A percentile compares a stretch with the other conserved stretches of the same genome.
Evolutionary conservation across 2,888 invertebrate genomes (phyloP).

Genomic region (Embidobia sp.): DNA sequence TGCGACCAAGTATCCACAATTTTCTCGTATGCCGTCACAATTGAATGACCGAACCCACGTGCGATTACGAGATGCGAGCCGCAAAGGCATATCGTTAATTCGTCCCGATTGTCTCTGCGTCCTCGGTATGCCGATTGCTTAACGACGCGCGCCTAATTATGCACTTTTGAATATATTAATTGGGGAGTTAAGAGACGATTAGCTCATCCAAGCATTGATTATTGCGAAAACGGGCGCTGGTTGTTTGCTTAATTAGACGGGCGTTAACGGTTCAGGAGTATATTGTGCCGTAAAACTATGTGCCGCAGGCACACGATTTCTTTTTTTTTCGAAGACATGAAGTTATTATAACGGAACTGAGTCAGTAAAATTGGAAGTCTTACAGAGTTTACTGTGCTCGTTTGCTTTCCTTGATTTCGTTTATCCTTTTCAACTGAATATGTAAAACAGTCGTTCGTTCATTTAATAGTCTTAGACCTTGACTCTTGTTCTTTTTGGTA

Average conservation of each 20-base stretch:
- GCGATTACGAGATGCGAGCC: slow-evolving; percentile 32
- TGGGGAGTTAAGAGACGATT: slow-evolving; percentile 25
- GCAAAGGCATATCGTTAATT: slow-evolving; percentile 16
- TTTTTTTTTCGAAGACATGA: too few relatives aligned
- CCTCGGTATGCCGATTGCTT: slow-evolving; percentile 23
- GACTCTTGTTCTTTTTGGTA: too few relatives aligned
- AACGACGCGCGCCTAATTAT: slow-evolving; percentile 21
- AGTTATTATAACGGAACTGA: too few relatives aligned
- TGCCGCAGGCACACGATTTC: too few relatives aligned
- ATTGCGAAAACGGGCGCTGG: not conserved
- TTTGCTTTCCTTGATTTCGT: too few relatives aligned
- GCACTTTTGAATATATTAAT: slow-evolving; percentile 32
- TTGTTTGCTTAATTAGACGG: slow-evolving; percentile 11
- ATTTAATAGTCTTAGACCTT: too few relatives aligned
- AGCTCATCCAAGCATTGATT: slow-evolving; percentile 11
- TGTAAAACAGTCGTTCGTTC: too few relatives aligned
- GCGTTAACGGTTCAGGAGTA: too few relatives aligned
- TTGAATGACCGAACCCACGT: slow-evolving; percentile 52
- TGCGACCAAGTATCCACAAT: slow-evolving; percentile 33
- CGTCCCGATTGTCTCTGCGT: slow-evolving; percentile 46
- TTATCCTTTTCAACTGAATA: too few relatives aligned
- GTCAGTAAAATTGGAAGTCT: too few relatives aligned
- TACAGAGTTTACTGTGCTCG: too few relatives aligned
- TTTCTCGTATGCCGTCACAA: slow-evolving; percentile 56
- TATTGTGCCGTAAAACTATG: too few relatives aligned